Conservation (phyloP, 2,113 vertebrate genomes). For the Bujurquina vittata region DNA sequence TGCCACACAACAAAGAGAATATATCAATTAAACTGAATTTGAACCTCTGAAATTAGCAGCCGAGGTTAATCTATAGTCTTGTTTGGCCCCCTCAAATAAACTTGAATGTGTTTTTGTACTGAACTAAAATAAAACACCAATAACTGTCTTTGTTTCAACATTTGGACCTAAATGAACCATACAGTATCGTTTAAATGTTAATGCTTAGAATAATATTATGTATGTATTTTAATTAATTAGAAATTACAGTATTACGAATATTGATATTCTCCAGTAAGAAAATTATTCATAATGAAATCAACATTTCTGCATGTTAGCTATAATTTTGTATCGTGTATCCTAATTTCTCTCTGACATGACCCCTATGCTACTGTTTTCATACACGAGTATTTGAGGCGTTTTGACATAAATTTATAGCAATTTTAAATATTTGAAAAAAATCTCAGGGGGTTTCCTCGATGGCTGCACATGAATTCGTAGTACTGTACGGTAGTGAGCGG, state of each 20-base stretch:
- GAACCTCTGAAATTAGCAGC: neutral
- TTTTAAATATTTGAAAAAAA: neutral
- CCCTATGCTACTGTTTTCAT: too few relatives aligned
- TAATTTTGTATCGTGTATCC: neutral
- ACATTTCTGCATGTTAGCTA: neutral
- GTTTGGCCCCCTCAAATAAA: neutral
- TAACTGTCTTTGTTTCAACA: neutral
- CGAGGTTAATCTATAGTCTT: too few relatives aligned
- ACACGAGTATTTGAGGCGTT: neutral
- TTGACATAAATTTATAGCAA: neutral
- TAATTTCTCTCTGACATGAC: neutral
- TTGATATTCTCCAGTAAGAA: too few relatives aligned
- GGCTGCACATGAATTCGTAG: neutral
- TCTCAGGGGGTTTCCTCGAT: neutral
- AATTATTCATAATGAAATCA: neutral
- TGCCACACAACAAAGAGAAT: too few relatives aligned
- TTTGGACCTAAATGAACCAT: neutral
- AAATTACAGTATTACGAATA: too few relatives aligned
- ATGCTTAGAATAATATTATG: too few relatives aligned
- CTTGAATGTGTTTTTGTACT: neutral
- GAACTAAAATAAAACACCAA: neutral
- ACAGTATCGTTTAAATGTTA: too few relatives aligned
- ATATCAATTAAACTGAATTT: neutral
- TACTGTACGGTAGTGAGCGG: neutral
- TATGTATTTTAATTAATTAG: too few relatives aligned